Percentiles rank a stretch among this genome's conserved stretches.
These are phyloP conservation scores for Metellina segmentata DNA, from an alignment of 2,888 invertebrate genomes.

Conservation along the genomic window DNA sequence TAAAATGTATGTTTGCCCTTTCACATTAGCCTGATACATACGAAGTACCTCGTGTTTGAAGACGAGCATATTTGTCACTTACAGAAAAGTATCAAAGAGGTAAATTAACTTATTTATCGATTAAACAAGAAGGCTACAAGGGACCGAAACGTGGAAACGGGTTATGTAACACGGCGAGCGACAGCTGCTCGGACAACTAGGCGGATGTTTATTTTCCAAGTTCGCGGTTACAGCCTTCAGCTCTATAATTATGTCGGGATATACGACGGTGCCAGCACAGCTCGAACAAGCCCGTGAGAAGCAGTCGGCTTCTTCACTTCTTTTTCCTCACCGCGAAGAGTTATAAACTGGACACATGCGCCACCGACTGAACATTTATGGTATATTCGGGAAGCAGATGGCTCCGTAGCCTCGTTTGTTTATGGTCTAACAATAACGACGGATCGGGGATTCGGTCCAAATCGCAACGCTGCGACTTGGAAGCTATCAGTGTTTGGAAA, in stretches of 20 bases:
- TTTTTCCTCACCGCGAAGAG: slow-evolving; percentile 40
- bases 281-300: not conserved
- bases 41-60: too few relatives aligned
- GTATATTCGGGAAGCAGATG: slow-evolving; percentile 43
- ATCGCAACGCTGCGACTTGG: not conserved
- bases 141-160: not conserved
- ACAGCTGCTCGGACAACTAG: slow-evolving; percentile 49
- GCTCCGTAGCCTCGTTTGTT: slow-evolving; percentile 11
- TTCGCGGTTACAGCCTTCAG: slow-evolving; percentile 26
- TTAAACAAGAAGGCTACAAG: slow-evolving; percentile 24
- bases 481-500: too few relatives aligned
- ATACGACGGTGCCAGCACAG: slow-evolving; percentile 23
- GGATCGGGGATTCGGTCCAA: not conserved
- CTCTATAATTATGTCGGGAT: slow-evolving; percentile 49
- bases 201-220: slow-evolving; percentile 49
- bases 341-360: slow-evolving; percentile 60
- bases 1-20: too few relatives aligned
- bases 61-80: too few relatives aligned
- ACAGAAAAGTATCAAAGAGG: too few relatives aligned
- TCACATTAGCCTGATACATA: too few relatives aligned
- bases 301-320: slow-evolving; percentile 23
- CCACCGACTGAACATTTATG: slow-evolving; percentile 43
- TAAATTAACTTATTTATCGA: slow-evolving; percentile 31
- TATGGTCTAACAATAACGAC: not conserved
- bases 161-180: slow-evolving; percentile 14